Percentiles rank a stretch among this genome's conserved stretches.
phyloP scores from a whole-genome alignment of 2,888 invertebrate species.

The Melanotus villosus region DNA sequence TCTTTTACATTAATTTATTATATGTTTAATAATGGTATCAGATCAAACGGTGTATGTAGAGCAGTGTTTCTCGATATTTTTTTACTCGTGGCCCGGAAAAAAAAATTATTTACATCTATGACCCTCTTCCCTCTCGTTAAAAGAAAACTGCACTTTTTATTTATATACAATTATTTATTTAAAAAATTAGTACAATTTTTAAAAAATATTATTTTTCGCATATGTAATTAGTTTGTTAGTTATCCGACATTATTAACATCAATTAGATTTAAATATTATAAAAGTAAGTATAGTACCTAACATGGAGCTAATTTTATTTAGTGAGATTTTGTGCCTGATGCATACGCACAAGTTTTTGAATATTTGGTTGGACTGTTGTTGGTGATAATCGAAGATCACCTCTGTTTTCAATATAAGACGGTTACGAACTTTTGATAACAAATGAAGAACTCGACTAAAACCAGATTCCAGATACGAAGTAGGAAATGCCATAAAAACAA shows the following conservation, averaged over 20 bases:
- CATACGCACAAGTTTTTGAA: constrained; percentile 11
- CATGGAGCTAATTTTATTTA: not conserved
- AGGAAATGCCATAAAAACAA: constrained; percentile 30
- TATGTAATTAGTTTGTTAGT: too few relatives aligned
- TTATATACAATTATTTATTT: too few relatives aligned
- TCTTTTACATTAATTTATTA: too few relatives aligned
- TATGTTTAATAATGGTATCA: too few relatives aligned
- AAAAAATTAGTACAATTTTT: too few relatives aligned
- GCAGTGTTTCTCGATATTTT: too few relatives aligned
- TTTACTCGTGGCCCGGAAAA: not conserved
- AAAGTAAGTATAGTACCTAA: not conserved
- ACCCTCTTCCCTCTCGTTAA: not conserved
- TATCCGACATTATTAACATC: not conserved
- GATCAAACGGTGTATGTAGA: too few relatives aligned
- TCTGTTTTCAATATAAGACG: constrained; percentile 18
- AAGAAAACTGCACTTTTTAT: not conserved
- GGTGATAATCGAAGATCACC: constrained; percentile 32
- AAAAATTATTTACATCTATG: not conserved
- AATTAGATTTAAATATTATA: not conserved
- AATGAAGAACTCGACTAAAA: constrained; percentile 31
- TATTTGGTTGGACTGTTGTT: constrained; percentile 1
- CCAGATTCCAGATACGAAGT: constrained; percentile 29
- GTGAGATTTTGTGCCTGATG: constrained; percentile 6
- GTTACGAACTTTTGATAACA: not conserved
- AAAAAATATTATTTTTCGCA: not conserved